Evolutionary conservation across 2,113 vertebrate genomes (phyloP).

Genomic region (Macrotis lagotis): DNA sequence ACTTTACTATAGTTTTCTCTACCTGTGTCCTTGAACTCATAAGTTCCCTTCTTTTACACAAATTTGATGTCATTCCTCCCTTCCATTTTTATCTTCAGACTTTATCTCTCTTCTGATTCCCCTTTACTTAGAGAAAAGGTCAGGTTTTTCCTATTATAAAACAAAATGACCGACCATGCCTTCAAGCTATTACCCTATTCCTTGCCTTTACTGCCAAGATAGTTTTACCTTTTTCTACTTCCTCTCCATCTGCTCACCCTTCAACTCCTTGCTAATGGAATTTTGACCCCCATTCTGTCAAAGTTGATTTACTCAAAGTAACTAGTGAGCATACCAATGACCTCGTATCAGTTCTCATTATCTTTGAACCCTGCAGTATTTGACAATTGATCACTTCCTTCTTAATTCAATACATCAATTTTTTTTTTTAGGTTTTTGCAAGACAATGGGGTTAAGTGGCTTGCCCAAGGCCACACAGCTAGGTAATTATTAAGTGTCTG

Average conservation of each 20-base stretch:
- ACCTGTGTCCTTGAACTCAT: neutral
- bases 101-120: neutral
- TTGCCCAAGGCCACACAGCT: no score
- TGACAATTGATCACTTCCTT: neutral
- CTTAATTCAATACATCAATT: neutral
- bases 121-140: neutral
- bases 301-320: neutral
- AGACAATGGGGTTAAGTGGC: no score
- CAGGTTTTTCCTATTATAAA: neutral
- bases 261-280: neutral
- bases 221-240: neutral
- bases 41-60: neutral
- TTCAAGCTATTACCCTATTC: neutral
- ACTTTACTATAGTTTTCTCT: neutral
- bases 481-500: no score
- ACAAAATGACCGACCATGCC: neutral
- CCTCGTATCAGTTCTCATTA: neutral
- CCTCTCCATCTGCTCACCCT: neutral
- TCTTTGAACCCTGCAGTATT: neutral
- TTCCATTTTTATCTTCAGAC: neutral
- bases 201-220: neutral
- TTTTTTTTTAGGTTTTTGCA: no score
- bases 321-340: neutral
- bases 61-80: neutral
- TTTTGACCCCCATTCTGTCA: neutral